Evolutionary conservation across 2,113 vertebrate species (phyloP).

Genomic region (Acinonyx jubatus): DNA sequence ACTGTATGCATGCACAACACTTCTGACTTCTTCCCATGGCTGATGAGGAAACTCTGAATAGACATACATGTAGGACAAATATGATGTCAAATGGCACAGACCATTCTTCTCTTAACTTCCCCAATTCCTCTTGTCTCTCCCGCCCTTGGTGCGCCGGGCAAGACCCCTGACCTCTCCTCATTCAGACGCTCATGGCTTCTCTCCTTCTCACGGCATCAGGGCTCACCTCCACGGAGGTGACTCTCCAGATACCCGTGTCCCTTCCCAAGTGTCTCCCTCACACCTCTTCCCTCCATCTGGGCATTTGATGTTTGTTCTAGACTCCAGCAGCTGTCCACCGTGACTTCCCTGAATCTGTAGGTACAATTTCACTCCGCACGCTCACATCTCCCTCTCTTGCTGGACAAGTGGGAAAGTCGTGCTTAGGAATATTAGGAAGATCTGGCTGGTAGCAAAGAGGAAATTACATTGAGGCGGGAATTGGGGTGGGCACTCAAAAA

Average conservation of each 20-base stretch:
- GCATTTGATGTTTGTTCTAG: background rate
- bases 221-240: background rate
- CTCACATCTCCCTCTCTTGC: background rate
- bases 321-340: background rate
- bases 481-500: background rate
- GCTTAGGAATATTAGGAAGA: background rate
- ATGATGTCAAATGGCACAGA: background rate
- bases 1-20: background rate
- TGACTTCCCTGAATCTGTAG: background rate
- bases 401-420: background rate
- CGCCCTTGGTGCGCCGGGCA: background rate
- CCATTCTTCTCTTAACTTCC: background rate
- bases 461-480: background rate
- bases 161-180: background rate
- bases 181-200: background rate
- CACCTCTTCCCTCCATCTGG: background rate
- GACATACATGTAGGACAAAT: background rate
- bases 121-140: background rate
- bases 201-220: background rate
- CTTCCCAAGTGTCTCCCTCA: background rate
- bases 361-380: background rate
- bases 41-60: background rate
- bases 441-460: background rate
- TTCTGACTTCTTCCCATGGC: background rate
- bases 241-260: background rate